Base-by-base conservation (phyloP, 2,888 invertebrate species). In the Conistra vaccinii region DNA sequence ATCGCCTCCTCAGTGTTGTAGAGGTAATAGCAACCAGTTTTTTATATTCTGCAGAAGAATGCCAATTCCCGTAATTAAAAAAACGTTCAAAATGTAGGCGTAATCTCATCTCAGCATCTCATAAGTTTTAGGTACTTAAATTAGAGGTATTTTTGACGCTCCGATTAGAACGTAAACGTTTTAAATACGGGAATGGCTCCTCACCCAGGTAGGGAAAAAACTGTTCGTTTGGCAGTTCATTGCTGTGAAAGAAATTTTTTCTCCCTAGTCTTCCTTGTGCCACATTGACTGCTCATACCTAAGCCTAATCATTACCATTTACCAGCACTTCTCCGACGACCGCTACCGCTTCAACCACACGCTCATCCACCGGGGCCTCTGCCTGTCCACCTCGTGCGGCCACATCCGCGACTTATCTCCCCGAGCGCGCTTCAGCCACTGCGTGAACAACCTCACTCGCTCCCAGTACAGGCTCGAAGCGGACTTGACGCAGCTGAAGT, bases 301-400 rank as follows among this genome's bases (percentile, higher is more conserved):
- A 26, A 20, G 20, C 10, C 20, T 51, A 14, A 17, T 23, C 1
- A 32, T 29, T 14, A 14, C 42, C 3, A 4, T 35, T 68, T 51
- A 74, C 2, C 89, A 94, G 94, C 83, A 88, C 60, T 90, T 90
- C 80, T 93, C 94, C 0, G 77, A 84, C 2, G 87, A 90, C 70
- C 85, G 80, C 3, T 90, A 87, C 58, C 85, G 91, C 80, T 94
- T 93, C 90, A 92, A 94, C 83, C 94, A 91, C 84, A 90, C 91
- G 0, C 88, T 87, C 26, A 83, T 94, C 7, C 92, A 94, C 83
- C 92, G 94, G 26, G 94, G 94, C 20, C 89, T 90, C 80, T 94
- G 94, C 80, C 78, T 94, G 32, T 79, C 88, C 32, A 77, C 89
- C 42, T 89, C 91, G 10, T 93, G 94, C 80, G 70, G 77, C 0